Conservation (phyloP, 2,113 vertebrate species). For the Fregetta grallaria region DNA sequence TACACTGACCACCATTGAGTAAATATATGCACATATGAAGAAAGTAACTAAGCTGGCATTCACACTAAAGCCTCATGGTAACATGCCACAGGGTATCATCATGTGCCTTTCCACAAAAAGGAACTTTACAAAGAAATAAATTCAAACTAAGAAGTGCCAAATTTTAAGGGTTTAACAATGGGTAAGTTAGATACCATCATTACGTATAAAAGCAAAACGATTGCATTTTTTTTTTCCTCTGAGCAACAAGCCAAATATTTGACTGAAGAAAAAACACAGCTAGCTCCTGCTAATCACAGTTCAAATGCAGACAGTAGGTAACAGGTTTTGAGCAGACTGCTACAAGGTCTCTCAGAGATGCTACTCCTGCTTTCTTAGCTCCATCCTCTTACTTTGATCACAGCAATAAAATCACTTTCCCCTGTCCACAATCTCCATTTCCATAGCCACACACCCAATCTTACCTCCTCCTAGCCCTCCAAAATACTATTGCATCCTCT, state of each 20-base stretch:
- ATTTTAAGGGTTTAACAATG: not conserved
- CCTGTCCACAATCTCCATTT: not conserved
- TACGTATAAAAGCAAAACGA: not conserved
- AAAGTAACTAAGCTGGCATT: not conserved
- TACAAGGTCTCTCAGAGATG: not conserved
- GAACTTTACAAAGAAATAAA: not conserved
- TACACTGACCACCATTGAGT: not conserved
- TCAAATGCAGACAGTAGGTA: not conserved
- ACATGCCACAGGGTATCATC: not conserved
- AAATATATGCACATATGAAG: not conserved
- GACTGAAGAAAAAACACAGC: not conserved
- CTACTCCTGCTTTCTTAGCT: not conserved
- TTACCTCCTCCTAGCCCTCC: not conserved
- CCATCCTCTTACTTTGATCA: not conserved
- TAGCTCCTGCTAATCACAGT: not conserved
- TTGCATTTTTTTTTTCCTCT: not conserved
- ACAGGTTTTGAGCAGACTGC: not conserved
- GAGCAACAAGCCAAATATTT: not conserved
- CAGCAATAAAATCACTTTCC: not conserved
- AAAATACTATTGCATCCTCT: not conserved
- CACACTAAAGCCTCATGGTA: not conserved
- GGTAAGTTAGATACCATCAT: not conserved
- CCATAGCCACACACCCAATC: not conserved
- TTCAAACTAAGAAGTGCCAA: not conserved
- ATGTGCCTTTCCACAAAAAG: not conserved